A percentile compares a stretch with the other conserved stretches of the same genome.
Conservation (phyloP, 2,113 vertebrate genomes). For the Thamnophis sirtalis region DNA sequence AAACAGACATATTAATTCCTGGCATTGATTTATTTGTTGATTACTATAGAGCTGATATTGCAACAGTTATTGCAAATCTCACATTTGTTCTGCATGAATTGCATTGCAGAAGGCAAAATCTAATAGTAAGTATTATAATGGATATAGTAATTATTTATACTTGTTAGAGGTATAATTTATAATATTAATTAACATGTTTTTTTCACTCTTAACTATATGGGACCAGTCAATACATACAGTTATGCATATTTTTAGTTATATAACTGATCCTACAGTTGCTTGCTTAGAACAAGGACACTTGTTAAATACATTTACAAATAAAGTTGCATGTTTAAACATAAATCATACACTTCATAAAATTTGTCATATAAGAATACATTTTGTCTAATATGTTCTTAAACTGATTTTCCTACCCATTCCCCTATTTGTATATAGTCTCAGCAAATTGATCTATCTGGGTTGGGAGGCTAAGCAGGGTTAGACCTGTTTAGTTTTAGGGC, state of each 20-base stretch:
- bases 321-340: background rate
- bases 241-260: background rate
- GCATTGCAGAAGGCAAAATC: slow-evolving; percentile 75
- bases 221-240: background rate
- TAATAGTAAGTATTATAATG: slow-evolving; percentile 74
- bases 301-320: background rate
- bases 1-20: slow-evolving; percentile 75
- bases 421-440: background rate
- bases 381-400: background rate
- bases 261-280: background rate
- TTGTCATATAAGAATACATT: background rate
- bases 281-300: background rate
- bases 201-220: background rate
- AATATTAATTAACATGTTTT: background rate
- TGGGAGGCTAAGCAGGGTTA: background rate
- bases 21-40: slow-evolving; percentile 87
- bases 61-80: slow-evolving; percentile 76
- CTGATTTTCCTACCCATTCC: background rate
- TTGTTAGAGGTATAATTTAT: too few relatives aligned
- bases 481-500: background rate
- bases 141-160: background rate
- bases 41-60: slow-evolving; percentile 70
- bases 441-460: background rate
- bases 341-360: background rate
- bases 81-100: slow-evolving; percentile 84